phyloP scores from a whole-genome alignment of 2,113 vertebrate genomes.

The Cercopithecus mona region DNA sequence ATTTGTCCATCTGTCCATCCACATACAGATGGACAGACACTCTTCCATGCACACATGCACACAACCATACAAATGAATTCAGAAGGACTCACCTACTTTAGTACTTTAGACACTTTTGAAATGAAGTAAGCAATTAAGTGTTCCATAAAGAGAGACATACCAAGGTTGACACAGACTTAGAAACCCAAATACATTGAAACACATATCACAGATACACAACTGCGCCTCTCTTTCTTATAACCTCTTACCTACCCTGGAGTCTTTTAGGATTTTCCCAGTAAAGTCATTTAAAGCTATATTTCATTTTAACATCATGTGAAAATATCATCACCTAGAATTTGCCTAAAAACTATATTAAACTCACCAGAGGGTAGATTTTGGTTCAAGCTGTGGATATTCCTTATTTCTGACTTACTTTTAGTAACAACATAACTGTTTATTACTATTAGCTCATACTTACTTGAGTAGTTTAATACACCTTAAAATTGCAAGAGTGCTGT shows the following conservation, averaged over 20 bases:
- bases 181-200: background rate
- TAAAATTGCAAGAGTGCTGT: background rate
- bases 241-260: background rate
- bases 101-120: background rate
- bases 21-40: background rate
- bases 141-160: background rate
- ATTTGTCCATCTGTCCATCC: no score
- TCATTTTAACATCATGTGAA: background rate
- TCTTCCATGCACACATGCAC: background rate
- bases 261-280: background rate
- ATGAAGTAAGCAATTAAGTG: background rate
- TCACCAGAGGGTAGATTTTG: background rate
- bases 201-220: background rate
- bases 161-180: background rate
- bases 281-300: conserved; percentile 11
- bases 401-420: conserved; percentile 22
- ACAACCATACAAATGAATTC: background rate
- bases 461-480: background rate
- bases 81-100: background rate
- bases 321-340: background rate
- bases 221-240: background rate
- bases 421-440: background rate
- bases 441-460: conserved; percentile 24
- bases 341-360: background rate
- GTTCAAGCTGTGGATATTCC: background rate